These are phyloP conservation scores for Caenorhabditis sp. DNA, from an alignment of 2,888 invertebrate genomes.

Conservation along the genomic window DNA sequence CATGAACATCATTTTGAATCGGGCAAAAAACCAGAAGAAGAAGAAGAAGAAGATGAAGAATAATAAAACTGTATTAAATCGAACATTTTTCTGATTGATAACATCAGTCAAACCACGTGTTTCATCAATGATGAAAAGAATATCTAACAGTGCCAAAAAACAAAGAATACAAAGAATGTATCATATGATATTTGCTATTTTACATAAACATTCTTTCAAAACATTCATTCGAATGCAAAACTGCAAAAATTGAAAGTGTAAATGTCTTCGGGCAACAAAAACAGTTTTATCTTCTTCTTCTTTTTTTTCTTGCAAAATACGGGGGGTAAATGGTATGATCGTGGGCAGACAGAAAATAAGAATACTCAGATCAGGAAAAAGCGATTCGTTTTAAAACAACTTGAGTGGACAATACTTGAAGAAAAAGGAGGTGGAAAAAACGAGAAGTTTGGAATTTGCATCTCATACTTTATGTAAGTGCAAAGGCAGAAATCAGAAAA, in stretches of 20 bases:
- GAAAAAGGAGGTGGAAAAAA: not conserved
- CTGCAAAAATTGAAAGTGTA: not conserved
- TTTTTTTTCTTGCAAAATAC: not conserved
- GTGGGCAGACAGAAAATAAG: not conserved
- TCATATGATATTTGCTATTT: too few relatives aligned
- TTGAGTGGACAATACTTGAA: not conserved
- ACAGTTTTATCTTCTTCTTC: not conserved
- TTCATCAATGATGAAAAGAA: constrained; percentile 2
- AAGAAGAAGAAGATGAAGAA: too few relatives aligned
- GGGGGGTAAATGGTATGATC: not conserved
- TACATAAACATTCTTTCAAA: not conserved
- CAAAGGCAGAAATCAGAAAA: too few relatives aligned
- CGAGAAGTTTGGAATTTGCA: not conserved
- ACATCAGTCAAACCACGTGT: constrained; percentile 3
- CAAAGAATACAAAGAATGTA: not conserved
- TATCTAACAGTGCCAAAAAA: constrained; percentile 12
- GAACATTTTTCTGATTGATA: too few relatives aligned
- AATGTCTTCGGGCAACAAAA: not conserved
- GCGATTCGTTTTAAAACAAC: not conserved
- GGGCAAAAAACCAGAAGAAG: too few relatives aligned
- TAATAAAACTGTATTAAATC: too few relatives aligned
- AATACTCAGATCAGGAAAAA: not conserved
- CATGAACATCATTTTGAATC: too few relatives aligned
- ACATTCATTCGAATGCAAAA: not conserved
- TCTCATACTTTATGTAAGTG: not conserved